Evolutionary conservation across 2,113 vertebrate genomes (phyloP).

Genomic region (Collichthys lucidus): DNA sequence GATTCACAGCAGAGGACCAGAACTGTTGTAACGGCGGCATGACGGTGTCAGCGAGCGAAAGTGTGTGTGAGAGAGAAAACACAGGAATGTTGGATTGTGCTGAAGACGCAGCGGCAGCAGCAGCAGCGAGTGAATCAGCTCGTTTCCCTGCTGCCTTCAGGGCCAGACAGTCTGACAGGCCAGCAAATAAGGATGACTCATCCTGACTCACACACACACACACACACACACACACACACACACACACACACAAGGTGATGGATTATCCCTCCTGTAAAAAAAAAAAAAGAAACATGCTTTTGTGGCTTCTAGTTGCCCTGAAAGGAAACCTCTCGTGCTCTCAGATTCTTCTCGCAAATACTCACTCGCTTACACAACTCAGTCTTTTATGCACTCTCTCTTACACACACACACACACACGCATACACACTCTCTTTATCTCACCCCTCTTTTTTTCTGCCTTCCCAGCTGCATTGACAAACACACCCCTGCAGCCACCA

Average conservation of each 20-base stretch:
- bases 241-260: slow-evolving; percentile 28
- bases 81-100: slow-evolving; percentile 26
- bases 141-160: slow-evolving; percentile 53
- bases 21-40: neutral
- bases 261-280: slow-evolving; percentile 51
- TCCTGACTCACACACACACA: slow-evolving; percentile 57
- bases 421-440: neutral
- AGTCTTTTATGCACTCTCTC: neutral
- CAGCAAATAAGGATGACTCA: slow-evolving; percentile 76
- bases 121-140: slow-evolving; percentile 52
- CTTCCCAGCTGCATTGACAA: slow-evolving; percentile 20
- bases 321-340: slow-evolving; percentile 65
- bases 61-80: slow-evolving; percentile 6
- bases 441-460: neutral
- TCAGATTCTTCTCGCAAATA: slow-evolving; percentile 36
- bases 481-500: slow-evolving; percentile 59
- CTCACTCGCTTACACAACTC: neutral
- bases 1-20: too few species aligned
- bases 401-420: neutral
- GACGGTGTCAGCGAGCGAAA: slow-evolving; percentile 23
- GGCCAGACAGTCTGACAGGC: slow-evolving; percentile 68
- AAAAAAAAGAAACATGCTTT: neutral
- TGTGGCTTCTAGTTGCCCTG: slow-evolving; percentile 56
- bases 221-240: slow-evolving; percentile 29
- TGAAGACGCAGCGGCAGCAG: neutral